Conservation (phyloP, 2,797 vertebrate genomes). For the Lindbergichthys nudifrons region DNA sequence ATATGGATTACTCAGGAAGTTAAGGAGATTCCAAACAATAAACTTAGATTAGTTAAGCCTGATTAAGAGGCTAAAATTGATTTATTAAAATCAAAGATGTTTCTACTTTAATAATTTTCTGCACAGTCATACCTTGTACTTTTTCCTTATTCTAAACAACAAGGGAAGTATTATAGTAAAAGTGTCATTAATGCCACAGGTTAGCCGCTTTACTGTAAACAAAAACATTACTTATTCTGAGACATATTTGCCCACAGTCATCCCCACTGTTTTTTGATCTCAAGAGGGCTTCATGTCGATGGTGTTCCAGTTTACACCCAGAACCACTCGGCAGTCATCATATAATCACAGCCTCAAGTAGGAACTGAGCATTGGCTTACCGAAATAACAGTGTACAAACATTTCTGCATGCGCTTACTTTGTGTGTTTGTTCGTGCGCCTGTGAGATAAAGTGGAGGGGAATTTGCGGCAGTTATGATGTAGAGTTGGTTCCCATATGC, state of each 20-base stretch:
- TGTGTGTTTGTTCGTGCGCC: constrained; percentile 17
- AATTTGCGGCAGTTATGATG: constrained; percentile 41
- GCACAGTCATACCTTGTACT: background rate
- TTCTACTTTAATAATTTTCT: background rate
- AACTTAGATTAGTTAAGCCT: background rate
- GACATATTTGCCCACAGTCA: constrained; percentile 1
- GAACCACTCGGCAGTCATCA: constrained; percentile 6
- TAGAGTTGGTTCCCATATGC: constrained; percentile 48
- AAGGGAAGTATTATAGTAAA: background rate
- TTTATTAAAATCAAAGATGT: background rate
- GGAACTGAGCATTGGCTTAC: constrained; percentile 20
- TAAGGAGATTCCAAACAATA: background rate
- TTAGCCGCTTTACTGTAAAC: background rate
- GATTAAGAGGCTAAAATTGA: background rate
- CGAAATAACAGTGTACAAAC: constrained; percentile 39
- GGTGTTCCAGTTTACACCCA: constrained; percentile 32
- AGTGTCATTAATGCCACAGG: background rate
- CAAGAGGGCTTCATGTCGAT: constrained; percentile 1
- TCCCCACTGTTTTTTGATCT: background rate
- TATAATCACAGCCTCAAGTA: constrained; percentile 38
- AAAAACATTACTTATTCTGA: background rate
- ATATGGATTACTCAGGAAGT: background rate
- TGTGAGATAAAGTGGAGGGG: constrained; percentile 8
- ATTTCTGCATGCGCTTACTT: constrained; percentile 16
- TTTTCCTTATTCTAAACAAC: background rate